Base-by-base conservation (phyloP, 2,797 vertebrate genomes). In the Ctenochaetus hawaiiensis region DNA sequence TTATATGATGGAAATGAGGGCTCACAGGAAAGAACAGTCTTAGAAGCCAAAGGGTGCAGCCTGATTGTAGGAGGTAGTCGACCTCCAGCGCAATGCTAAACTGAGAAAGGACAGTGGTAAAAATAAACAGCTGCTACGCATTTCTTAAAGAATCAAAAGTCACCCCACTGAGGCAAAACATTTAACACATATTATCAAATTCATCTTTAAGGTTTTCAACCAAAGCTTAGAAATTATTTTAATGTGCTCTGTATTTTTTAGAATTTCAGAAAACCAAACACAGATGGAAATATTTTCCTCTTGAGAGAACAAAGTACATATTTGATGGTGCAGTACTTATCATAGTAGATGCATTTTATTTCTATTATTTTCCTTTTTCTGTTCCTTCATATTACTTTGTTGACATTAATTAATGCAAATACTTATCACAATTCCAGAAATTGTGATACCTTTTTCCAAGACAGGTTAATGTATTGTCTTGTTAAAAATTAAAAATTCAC, bases 141-240 rank as follows among this genome's bases (percentile, higher is more conserved):
- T 85, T 82, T 91, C 75, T 87, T 68, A 30, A 72, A 81, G 63
- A 84, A 88, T 81, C 77, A 86, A 72, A 91, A 85, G 84, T 85
- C 84, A 83, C 84, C 87, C 86, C 70, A 86, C 87, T 43, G 60
- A 86, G 67, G 75, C 51, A 79, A 75, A 84, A 65, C 79, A 78
- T 65, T 78, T 69, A 78, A 63, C 75, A 59, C 23, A 61, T 43
- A 68, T 60, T 37, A 44, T 44, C 51, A 45, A 60, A 45, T 57
- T 49, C n/a, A 80, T 48, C 59, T 62, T 47, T 22, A 9, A 59
- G 43, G 72, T 83, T 59, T 70, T 37, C 75, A 59, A 78, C 73
- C 62, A 67, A 4, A 72, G 11, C 58, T 48, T 5, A 72, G 47
- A 6, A 6, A 11, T 37, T 64, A 52, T 66, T 73, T 37, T 58